These are phyloP conservation scores for Morpho deidamia DNA, from an alignment of 2,888 invertebrate species.

Conservation along the genomic window DNA sequence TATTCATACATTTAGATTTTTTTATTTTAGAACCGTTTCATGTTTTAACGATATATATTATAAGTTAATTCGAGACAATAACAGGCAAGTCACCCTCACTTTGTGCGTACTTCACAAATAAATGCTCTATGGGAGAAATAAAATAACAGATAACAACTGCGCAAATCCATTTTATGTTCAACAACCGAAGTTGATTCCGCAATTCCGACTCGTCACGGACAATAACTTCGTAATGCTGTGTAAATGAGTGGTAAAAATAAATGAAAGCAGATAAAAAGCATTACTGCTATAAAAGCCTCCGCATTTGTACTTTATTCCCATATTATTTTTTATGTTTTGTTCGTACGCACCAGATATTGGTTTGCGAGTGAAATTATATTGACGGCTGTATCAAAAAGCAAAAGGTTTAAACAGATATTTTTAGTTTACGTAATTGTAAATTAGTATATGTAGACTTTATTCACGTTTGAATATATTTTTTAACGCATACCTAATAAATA, in stretches of 20 bases:
- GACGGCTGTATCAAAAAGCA: not conserved
- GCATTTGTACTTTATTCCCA: constrained; percentile 8
- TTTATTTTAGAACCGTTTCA: too few species aligned
- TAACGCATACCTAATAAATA: too few species aligned
- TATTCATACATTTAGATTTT: too few species aligned
- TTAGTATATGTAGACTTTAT: too few species aligned
- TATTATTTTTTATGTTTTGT: constrained; percentile 5
- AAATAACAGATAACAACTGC: constrained; percentile 11
- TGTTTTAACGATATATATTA: too few species aligned
- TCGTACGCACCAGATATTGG: not conserved
- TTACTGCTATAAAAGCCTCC: constrained; percentile 11
- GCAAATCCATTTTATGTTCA: constrained; percentile 14
- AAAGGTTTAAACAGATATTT: too few species aligned
- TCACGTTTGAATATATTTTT: too few species aligned
- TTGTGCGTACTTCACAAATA: not conserved
- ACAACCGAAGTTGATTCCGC: constrained; percentile 16
- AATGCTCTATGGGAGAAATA: constrained; percentile 5
- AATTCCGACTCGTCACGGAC: constrained; percentile 14
- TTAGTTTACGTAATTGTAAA: too few species aligned
- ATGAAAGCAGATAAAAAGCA: constrained; percentile 15
- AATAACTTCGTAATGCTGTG: constrained; percentile 15
- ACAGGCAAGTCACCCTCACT: too few species aligned
- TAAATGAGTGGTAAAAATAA: constrained; percentile 14
- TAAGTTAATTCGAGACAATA: too few species aligned
- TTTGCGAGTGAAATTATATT: not conserved